A percentile compares a stretch with the other conserved stretches of the same genome.
Conservation (phyloP, 2,888 invertebrate genomes). For the Alviniconcha strummeri region DNA sequence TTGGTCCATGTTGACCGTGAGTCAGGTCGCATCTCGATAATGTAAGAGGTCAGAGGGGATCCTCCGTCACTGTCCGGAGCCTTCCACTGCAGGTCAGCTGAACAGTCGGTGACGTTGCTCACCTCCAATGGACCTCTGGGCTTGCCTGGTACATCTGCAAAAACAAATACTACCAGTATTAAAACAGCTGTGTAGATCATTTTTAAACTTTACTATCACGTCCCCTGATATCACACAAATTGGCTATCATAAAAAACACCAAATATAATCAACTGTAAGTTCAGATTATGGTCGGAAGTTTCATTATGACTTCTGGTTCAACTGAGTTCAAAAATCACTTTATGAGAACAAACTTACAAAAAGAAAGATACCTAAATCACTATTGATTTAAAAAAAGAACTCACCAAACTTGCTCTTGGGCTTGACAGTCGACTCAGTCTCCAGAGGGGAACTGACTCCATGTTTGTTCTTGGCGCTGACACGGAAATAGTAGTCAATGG, state of each 20-base stretch:
- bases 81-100: conserved; percentile 81
- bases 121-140: conserved; percentile 88
- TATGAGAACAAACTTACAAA: too few relatives aligned
- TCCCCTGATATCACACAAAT: too few relatives aligned
- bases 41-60: conserved; percentile 65
- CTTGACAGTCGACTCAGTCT: conserved; percentile 51
- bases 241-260: too few relatives aligned
- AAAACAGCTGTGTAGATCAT: too few relatives aligned
- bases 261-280: too few relatives aligned
- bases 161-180: too few relatives aligned
- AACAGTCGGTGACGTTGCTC: conserved; percentile 88
- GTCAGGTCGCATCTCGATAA: conserved; percentile 81
- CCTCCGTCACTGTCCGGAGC: conserved; percentile 71
- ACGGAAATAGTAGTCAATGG: conserved; percentile 84
- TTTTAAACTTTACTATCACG: too few relatives aligned
- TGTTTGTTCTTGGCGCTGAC: conserved; percentile 91
- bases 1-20: conserved; percentile 88
- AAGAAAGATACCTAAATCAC: too few relatives aligned
- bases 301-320: too few relatives aligned
- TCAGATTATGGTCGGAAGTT: too few relatives aligned
- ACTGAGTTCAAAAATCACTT: too few relatives aligned
- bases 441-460: conserved; percentile 85
- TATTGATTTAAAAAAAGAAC: conserved; percentile 21
- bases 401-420: conserved; percentile 66
- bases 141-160: conserved; percentile 87